Conservation (phyloP, 2,113 vertebrate species). For the Urocynchramus pylzowi region DNA sequence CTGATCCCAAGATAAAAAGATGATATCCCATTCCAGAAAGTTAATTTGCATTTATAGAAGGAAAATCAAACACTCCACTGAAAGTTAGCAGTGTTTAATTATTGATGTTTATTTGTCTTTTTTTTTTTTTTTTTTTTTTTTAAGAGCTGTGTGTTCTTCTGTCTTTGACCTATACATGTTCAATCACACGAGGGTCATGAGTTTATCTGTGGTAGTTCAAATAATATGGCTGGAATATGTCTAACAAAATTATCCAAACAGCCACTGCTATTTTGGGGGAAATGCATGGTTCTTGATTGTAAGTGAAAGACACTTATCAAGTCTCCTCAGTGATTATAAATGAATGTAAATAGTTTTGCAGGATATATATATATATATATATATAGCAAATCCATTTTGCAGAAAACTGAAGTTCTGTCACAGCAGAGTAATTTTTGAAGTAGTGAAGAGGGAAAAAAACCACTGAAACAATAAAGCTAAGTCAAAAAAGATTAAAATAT, state of each 20-base stretch:
- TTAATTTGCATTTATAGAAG: neutral
- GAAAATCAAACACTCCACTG: neutral
- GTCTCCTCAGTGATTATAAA: neutral
- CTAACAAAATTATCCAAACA: neutral
- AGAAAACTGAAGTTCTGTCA: neutral
- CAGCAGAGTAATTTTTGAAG: neutral
- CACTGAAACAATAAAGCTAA: neutral
- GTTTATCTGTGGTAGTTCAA: neutral
- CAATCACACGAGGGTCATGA: neutral
- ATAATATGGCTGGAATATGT: neutral
- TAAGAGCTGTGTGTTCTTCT: neutral
- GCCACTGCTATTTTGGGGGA: neutral
- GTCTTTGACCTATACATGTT: neutral
- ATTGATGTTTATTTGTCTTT: neutral
- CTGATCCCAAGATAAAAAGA: neutral
- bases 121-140: slow-evolving; percentile 43
- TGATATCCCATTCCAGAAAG: neutral
- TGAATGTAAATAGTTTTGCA: neutral
- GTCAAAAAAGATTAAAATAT: neutral
- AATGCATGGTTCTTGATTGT: neutral
- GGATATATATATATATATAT: neutral
- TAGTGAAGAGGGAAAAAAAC: neutral
- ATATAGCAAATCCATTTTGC: neutral
- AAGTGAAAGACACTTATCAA: neutral
- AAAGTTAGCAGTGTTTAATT: neutral